A percentile compares a stretch with the other conserved stretches of the same genome.
Evolutionary conservation across 2,888 invertebrate species (phyloP).

Genomic region (Polymixis flavicincta): DNA sequence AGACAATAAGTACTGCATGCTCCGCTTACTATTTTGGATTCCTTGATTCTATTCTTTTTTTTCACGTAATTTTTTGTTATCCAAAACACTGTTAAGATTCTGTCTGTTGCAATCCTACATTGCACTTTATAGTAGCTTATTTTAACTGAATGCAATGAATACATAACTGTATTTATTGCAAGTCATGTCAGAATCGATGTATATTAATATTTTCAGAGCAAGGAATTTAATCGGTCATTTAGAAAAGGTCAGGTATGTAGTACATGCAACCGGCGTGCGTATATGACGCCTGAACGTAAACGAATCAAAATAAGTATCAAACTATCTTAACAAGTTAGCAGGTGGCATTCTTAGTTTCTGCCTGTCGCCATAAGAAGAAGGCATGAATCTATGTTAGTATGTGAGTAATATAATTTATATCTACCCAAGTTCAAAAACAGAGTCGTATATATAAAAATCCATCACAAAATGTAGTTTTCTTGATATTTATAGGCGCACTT

Average conservation of each 20-base stretch:
- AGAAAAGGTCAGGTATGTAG: too few relatives aligned
- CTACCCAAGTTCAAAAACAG: not conserved
- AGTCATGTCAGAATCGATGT: not conserved
- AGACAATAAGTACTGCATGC: not conserved
- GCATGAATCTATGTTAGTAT: too few relatives aligned
- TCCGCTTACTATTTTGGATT: not conserved
- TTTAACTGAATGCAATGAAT: not conserved
- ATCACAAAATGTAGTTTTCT: conserved; percentile 4
- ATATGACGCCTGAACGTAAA: too few relatives aligned
- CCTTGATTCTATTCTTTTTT: not conserved
- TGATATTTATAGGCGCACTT: conserved; percentile 70
- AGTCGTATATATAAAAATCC: not conserved
- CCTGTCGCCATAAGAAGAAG: too few relatives aligned
- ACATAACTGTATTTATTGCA: not conserved
- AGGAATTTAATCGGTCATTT: not conserved
- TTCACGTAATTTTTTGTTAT: conserved; percentile 9
- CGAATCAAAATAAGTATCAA: too few relatives aligned
- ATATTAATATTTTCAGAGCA: not conserved
- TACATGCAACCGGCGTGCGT: too few relatives aligned
- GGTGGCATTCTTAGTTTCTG: too few relatives aligned
- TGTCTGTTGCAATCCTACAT: conserved; percentile 10
- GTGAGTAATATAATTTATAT: not conserved
- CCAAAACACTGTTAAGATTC: conserved; percentile 1
- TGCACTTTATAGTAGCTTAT: conserved; percentile 12
- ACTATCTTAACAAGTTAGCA: too few relatives aligned